phyloP scores from a whole-genome alignment of 1,140 invertebrate species.

The Neodiprion virginianus region DNA sequence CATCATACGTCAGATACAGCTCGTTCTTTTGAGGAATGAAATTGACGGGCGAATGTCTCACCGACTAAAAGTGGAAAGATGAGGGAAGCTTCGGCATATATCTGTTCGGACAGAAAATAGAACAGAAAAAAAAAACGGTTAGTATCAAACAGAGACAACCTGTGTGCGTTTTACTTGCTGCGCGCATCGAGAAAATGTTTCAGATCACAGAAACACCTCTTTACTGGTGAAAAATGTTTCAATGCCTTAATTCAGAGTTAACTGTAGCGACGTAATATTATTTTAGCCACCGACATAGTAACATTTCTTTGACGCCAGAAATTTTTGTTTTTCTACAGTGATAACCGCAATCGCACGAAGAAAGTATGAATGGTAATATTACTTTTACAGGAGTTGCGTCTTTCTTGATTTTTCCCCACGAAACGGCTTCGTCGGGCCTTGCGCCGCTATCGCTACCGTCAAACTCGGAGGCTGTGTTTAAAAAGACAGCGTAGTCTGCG shows the following conservation, averaged over 20 bases:
- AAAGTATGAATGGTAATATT: constrained; percentile 21
- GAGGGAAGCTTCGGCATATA: constrained; percentile 95
- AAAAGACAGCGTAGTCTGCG: constrained; percentile 94
- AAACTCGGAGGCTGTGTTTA: constrained; percentile 98
- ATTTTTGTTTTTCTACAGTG: not conserved
- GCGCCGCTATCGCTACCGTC: constrained; percentile 99
- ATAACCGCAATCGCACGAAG: not conserved
- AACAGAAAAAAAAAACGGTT: constrained; percentile 4
- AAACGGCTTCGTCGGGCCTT: constrained; percentile 96
- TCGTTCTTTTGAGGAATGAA: constrained; percentile 41
- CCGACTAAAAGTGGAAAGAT: constrained; percentile 95
- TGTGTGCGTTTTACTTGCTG: no score
- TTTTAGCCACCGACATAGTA: not conserved
- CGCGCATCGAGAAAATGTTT: not conserved
- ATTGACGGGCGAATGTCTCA: constrained; percentile 88
- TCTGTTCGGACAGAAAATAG: constrained; percentile 55
- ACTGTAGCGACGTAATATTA: no score
- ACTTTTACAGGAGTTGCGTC: constrained; percentile 92
- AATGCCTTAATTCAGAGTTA: no score
- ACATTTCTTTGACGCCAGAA: not conserved
- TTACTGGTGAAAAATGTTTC: no score
- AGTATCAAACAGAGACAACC: not conserved
- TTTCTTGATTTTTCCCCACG: constrained; percentile 97
- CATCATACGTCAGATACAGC: constrained; percentile 38
- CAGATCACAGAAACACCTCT: no score